A percentile compares a stretch with the other conserved stretches of the same genome.
Evolutionary conservation across 2,888 invertebrate genomes (phyloP).

Genomic region (Mesochorus sp.): DNA sequence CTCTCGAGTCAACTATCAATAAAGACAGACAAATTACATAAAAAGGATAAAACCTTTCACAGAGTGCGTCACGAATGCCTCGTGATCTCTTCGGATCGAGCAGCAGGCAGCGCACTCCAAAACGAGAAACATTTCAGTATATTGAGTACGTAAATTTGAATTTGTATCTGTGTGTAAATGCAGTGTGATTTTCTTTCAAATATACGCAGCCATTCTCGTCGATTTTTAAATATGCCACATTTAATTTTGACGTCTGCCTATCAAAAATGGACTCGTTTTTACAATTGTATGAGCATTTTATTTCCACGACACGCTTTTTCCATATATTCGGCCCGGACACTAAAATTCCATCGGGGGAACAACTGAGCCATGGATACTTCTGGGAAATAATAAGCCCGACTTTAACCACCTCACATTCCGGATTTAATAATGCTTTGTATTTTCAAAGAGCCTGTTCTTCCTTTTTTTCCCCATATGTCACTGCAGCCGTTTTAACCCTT

Average conservation of each 20-base stretch:
- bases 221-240: constrained; percentile 51
- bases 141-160: constrained; percentile 9
- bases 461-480: constrained; percentile 60
- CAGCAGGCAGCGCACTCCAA: too few relatives aligned
- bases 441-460: constrained; percentile 47
- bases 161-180: not conserved
- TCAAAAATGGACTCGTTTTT: constrained; percentile 43
- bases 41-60: too few relatives aligned
- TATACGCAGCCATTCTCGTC: constrained; percentile 57
- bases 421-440: constrained; percentile 53
- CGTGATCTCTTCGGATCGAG: too few relatives aligned
- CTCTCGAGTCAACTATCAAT: too few relatives aligned
- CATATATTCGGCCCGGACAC: constrained; percentile 58
- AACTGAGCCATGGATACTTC: constrained; percentile 62
- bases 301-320: constrained; percentile 63
- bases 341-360: constrained; percentile 62
- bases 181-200: constrained; percentile 33
- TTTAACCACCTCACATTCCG: constrained; percentile 51
- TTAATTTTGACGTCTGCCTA: constrained; percentile 5
- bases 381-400: constrained; percentile 61
- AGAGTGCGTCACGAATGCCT: too few relatives aligned
- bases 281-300: constrained; percentile 62
- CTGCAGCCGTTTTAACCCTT: constrained; percentile 47
- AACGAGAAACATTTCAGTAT: too few relatives aligned
- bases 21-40: too few relatives aligned